phyloP scores from a whole-genome alignment of 30 jellyfish, hydroid and myxozoan genomes.

The Catostylus mosaicus region DNA sequence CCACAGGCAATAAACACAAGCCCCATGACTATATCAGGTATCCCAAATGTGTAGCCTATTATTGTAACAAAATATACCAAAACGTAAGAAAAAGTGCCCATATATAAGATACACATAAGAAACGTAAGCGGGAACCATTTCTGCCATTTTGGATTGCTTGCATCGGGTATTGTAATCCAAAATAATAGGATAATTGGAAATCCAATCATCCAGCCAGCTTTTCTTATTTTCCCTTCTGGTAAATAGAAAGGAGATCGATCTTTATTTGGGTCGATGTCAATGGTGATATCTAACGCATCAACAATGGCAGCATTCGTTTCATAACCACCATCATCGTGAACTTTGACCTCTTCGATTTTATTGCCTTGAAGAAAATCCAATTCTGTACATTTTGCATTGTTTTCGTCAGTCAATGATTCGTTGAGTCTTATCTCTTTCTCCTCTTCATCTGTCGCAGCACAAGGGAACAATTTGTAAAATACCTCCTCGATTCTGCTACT shows the following conservation, averaged over 20 bases:
- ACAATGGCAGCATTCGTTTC: not conserved
- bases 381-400: not conserved
- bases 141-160: constrained; percentile 36
- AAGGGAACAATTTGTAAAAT: constrained; percentile 11
- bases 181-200: constrained; percentile 69
- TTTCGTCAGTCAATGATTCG: not conserved
- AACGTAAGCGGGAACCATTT: constrained; percentile 69
- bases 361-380: not conserved
- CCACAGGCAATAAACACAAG: constrained; percentile 84
- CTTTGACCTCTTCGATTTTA: too few relatives aligned
- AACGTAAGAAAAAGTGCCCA: constrained; percentile 74
- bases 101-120: constrained; percentile 64
- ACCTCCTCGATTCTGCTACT: constrained; percentile 32
- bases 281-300: too few relatives aligned
- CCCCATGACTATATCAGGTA: constrained; percentile 94
- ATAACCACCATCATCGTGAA: not conserved
- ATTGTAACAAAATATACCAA: constrained; percentile 91
- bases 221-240: constrained; percentile 30
- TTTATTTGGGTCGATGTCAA: not conserved
- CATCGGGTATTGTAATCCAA: constrained; percentile 80
- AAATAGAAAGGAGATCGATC: not conserved
- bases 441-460: not conserved
- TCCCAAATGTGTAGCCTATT: constrained; percentile 71
- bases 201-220: constrained; percentile 63
- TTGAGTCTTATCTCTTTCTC: constrained; percentile 4